These are phyloP conservation scores for Aphelinus certus DNA, from an alignment of 1,140 invertebrate genomes.

Conservation along the genomic window DNA sequence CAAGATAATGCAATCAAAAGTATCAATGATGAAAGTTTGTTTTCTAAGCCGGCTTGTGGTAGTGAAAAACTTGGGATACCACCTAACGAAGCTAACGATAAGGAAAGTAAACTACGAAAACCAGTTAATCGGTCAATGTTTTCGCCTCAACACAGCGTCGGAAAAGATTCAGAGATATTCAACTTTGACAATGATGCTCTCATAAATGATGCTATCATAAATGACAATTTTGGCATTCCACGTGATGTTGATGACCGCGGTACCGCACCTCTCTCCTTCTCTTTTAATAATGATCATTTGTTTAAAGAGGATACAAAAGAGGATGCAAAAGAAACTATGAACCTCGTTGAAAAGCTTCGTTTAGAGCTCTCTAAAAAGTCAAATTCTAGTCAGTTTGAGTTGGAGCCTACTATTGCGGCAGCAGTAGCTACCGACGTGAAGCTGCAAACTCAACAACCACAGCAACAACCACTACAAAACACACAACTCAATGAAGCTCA, in stretches of 20 bases:
- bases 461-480: conserved; percentile 16
- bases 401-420: conserved; percentile 49
- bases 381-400: conserved; percentile 63
- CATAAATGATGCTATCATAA: conserved; percentile 69
- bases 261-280: conserved; percentile 70
- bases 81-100: conserved; percentile 46
- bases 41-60: conserved; percentile 36
- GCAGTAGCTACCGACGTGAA: conserved; percentile 26
- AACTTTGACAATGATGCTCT: conserved; percentile 76
- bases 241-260: conserved; percentile 69
- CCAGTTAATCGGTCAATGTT: conserved; percentile 73
- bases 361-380: conserved; percentile 75
- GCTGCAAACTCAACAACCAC: conserved; percentile 14
- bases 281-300: conserved; percentile 72
- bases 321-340: conserved; percentile 78
- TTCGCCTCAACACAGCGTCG: conserved; percentile 71
- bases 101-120: conserved; percentile 56
- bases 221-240: conserved; percentile 72
- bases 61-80: conserved; percentile 43
- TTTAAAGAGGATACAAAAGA: conserved; percentile 84
- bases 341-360: conserved; percentile 81
- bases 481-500: conserved; percentile 27
- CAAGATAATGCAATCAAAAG: conserved; percentile 35
- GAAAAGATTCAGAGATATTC: conserved; percentile 73
- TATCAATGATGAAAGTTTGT: conserved; percentile 42